phyloP scores from a whole-genome alignment of 2,113 vertebrate species.

The Hucho hucho region DNA sequence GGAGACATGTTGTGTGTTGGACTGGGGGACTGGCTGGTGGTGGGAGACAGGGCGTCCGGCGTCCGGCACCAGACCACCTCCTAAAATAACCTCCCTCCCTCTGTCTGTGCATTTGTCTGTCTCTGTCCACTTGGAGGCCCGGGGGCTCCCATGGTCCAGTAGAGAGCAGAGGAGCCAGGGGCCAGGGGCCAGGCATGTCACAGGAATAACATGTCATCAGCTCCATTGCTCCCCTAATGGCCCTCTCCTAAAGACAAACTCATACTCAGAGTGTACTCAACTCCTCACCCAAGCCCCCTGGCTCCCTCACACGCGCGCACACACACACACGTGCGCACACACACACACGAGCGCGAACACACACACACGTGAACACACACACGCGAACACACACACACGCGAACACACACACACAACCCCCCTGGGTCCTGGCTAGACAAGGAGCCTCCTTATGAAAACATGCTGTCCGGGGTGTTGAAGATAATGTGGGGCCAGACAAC shows the following conservation, averaged over 20 bases:
- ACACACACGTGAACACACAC: not conserved
- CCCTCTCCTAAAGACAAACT: constrained; percentile 55
- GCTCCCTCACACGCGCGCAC: constrained; percentile 26
- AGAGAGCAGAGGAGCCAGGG: constrained; percentile 37
- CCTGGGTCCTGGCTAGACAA: constrained; percentile 39
- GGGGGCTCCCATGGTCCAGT: constrained; percentile 54
- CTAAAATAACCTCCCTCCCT: constrained; percentile 68
- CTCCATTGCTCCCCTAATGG: constrained; percentile 69
- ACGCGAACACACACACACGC: constrained; percentile 12
- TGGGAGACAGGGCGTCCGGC: constrained; percentile 73
- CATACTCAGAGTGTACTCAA: constrained; percentile 32
- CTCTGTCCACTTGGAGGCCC: constrained; percentile 55
- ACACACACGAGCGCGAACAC: not conserved
- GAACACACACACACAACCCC: constrained; percentile 36
- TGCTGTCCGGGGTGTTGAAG: constrained; percentile 49
- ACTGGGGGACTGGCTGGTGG: constrained; percentile 57
- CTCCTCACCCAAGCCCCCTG: too few relatives aligned
- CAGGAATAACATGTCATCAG: constrained; percentile 78
- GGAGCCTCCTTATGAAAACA: constrained; percentile 66
- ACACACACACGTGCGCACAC: not conserved
- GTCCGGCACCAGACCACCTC: constrained; percentile 74
- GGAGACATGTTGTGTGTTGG: constrained; percentile 45
- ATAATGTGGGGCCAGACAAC: constrained; percentile 62
- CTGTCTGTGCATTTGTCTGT: constrained; percentile 40
- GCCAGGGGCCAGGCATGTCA: constrained; percentile 62